Base-by-base conservation (phyloP, 2,113 vertebrate species). In the Leucopternis melanops region DNA sequence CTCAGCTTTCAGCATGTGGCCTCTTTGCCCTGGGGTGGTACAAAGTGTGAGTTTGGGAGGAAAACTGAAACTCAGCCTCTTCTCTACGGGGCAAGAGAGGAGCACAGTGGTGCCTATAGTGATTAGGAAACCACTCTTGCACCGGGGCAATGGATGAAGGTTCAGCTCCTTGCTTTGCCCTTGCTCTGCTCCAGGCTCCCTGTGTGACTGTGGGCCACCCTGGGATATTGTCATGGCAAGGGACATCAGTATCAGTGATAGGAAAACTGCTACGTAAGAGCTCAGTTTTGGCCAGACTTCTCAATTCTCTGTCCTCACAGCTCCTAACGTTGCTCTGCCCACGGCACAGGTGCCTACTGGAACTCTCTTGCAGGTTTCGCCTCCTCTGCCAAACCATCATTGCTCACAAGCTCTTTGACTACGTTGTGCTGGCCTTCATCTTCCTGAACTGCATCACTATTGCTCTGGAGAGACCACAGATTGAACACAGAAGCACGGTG, bases 371-470 rank as follows among this genome's bases (percentile, higher is more conserved):
- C 97, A 99, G 99, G 97, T 99, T 99, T 98, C 98, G 99, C 50
- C 97, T 98, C 94, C 98, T 99, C 72, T 99, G 99, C 90, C 99
- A 99, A 98, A 99, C 99, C 72, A 97, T 99, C 94, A 99, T 99
- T 9, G 98, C 99, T 81, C 99, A 99, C 97, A 99, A 99, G 97
- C 98, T 99, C 86, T 99, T 99, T 13, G 99, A 99, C 97, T 99
- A 99, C 0, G 98, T 99, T 10, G 99, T 99, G 61, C 86, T 99
- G 98, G 99, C 98, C 84, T 99, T 99, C 97, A 99, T 99, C 97
- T 99, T 99, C 97, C 99, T 99, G 96, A 99, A 99, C 98, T 99
- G 99, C 97, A 99, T 99, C 97, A 99, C 99, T 8, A 99, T 99
- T 31, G 99, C 99, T 84, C 97, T 99, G 97, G 99, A 99, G 97